Percentiles rank a stretch among this genome's conserved stretches.
Conservation (phyloP, 2,888 invertebrate species). For the Pterostichus madidus region DNA sequence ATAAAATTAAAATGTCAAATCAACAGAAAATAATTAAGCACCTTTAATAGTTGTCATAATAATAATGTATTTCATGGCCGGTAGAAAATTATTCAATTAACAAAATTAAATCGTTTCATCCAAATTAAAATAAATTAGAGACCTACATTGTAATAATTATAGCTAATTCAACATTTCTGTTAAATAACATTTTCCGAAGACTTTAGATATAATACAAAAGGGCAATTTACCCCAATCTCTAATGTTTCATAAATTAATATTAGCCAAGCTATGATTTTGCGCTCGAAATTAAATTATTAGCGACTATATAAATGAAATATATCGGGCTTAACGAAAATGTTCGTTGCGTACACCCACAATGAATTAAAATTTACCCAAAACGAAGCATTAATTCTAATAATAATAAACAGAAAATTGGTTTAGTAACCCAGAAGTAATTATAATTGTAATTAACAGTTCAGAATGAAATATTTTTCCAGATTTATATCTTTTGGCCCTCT, state of each 20-base stretch:
- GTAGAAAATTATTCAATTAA: no score
- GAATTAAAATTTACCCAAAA: slow-evolving; percentile 41
- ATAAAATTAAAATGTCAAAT: no score
- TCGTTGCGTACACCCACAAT: slow-evolving; percentile 1
- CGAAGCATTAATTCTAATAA: slow-evolving; percentile 34
- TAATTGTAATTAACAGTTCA: slow-evolving; percentile 20
- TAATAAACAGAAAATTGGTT: slow-evolving; percentile 19
- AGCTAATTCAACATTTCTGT: no score
- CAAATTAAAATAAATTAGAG: no score
- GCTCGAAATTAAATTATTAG: slow-evolving; percentile 29
- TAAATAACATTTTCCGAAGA: no score
- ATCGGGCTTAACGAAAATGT: not conserved
- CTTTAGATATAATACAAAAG: no score
- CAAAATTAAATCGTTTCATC: no score
- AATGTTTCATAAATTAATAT: slow-evolving; percentile 19
- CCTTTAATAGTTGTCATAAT: no score
- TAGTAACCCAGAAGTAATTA: not conserved
- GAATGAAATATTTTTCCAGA: slow-evolving; percentile 19
- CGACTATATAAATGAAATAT: slow-evolving; percentile 39
- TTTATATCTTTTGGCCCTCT: not conserved
- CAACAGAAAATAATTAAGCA: no score
- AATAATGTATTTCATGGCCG: no score
- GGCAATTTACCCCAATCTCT: no score
- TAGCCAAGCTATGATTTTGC: not conserved
- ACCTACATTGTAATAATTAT: no score